Percentiles rank a stretch among this genome's conserved stretches.
These are phyloP conservation scores for Callipepla squamata DNA, from an alignment of 2,113 vertebrate species.

Conservation along the genomic window DNA sequence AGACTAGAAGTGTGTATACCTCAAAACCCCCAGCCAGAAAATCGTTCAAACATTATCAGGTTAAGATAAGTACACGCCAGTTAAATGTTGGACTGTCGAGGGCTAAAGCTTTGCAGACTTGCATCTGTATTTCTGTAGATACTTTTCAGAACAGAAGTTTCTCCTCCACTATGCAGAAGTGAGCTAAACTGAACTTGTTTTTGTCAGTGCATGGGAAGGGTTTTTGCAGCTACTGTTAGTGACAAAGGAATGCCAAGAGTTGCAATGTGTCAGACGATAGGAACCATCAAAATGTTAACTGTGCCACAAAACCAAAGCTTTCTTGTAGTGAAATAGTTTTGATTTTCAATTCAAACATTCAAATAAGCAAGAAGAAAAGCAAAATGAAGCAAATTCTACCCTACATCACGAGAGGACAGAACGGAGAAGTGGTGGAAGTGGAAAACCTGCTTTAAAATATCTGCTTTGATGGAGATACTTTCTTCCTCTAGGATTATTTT, in stretches of 20 bases:
- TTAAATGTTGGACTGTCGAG: not conserved
- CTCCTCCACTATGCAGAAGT: not conserved
- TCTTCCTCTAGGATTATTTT: not conserved
- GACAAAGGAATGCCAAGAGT: not conserved
- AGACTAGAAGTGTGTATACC: not conserved
- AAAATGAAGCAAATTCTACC: not conserved
- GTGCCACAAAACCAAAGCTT: not conserved
- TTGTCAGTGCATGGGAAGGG: not conserved
- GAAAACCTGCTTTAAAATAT: not conserved
- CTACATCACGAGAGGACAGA: not conserved
- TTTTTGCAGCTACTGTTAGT: not conserved
- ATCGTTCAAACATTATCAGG: not conserved
- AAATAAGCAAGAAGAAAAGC: not conserved
- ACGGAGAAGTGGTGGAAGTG: not conserved
- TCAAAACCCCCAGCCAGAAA: not conserved
- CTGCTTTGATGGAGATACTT: not conserved
- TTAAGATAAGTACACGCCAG: not conserved
- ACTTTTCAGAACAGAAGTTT: not conserved
- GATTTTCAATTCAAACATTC: not conserved
- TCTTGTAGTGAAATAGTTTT: not conserved
- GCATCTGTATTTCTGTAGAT: not conserved
- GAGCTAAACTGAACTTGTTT: not conserved
- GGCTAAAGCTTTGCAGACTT: not conserved
- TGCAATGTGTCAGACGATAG: not conserved
- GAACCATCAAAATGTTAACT: not conserved